Evolutionary conservation across 2,888 invertebrate genomes (phyloP), one percentile per base, ranked within the genome.

Genomic region (Tiliacea citrago): DNA sequence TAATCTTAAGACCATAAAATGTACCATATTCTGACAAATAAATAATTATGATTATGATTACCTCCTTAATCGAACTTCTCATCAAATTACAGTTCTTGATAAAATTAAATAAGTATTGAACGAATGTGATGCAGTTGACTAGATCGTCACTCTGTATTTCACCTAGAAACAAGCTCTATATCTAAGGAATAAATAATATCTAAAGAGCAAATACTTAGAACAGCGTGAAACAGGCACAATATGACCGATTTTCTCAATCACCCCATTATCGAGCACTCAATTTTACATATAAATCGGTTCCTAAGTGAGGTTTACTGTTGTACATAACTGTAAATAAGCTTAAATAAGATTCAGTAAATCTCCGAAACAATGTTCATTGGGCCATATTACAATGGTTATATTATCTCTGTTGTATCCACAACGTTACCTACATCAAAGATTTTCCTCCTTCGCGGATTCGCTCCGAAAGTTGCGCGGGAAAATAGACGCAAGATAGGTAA

Each of bases 241-340:
- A 51, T 24, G 12, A 29, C 57, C 63, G 29, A 53, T 66, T 68
- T 70, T 18, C 67, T 58, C 68, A 68, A 73, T 61, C 35, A 47
- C 57, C 42, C 53, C 60, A 70, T 78, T 78, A 72, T 45, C 55
- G 70, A 39, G 45, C 73, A 42, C 35, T 55, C 57, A 71, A 73
- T 72, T 75, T 77, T 75, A 68, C 75, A 76, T 74, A 73, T 68
- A 76, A 73, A 84, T 84, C 82, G 73, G 42, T 58, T 82, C 45
- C 62, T 55, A 60, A 68, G 60, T 68, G 57, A 65, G 35, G 53
- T 68, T 82, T 58, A 82, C 75, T 75, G 81, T 61, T 70, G 21
- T 57, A 68, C 51, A 60, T 70, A 73, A 70, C 70, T 60, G 60
- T 73, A 77, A 77, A 71, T 71, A 73, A 60, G 51, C 51, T 68